Conservation (phyloP, 2,113 vertebrate genomes). For the Salvelinus fontinalis region DNA sequence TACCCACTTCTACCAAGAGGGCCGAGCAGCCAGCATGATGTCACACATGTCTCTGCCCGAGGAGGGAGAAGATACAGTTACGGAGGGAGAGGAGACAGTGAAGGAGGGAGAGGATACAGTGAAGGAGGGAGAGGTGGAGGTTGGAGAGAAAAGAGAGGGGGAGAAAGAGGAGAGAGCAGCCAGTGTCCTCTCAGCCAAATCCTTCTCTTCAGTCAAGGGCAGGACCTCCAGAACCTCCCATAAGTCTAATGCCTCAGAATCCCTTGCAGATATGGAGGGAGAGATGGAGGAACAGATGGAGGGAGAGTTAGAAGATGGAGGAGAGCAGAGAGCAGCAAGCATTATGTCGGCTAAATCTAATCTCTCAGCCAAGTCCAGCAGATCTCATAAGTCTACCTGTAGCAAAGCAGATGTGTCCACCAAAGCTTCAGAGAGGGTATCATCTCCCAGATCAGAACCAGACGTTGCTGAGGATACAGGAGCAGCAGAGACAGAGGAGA, state of each 20-base stretch:
- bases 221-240: background rate
- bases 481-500: background rate
- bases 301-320: conserved; percentile 2
- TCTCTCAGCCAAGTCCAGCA: conserved; percentile 22
- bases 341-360: conserved; percentile 46
- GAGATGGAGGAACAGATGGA: background rate
- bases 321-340: conserved; percentile 23
- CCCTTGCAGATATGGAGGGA: too few relatives aligned
- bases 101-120: background rate
- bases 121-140: conserved; percentile 28
- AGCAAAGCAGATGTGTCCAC: background rate
- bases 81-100: background rate
- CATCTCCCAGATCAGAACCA: too few relatives aligned
- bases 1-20: conserved; percentile 29
- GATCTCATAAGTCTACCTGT: conserved; percentile 23
- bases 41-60: conserved; percentile 35
- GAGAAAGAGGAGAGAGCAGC: conserved; percentile 23
- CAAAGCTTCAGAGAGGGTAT: background rate
- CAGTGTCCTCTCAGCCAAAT: conserved; percentile 53
- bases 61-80: background rate
- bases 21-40: conserved; percentile 28
- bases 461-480: conserved; percentile 1
- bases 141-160: conserved; percentile 8
- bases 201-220: conserved; percentile 15
- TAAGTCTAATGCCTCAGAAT: conserved; percentile 11